phyloP scores from a whole-genome alignment of 2,113 vertebrate genomes.

The Calidris pugnax region DNA sequence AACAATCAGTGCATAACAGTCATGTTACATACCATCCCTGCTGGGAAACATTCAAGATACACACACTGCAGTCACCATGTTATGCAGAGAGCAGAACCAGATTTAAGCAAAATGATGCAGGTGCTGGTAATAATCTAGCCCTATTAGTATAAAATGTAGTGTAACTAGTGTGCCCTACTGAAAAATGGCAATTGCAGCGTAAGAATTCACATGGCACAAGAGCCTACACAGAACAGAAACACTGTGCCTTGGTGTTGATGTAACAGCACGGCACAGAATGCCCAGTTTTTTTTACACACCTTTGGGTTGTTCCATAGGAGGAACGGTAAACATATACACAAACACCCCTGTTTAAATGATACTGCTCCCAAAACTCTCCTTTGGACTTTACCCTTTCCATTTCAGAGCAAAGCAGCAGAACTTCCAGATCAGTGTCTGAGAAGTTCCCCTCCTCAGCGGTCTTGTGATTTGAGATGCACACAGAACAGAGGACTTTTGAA shows the following conservation, averaged over 20 bases:
- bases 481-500: conserved; percentile 36
- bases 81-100: background rate
- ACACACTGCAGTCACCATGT: rapidly evolving
- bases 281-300: background rate
- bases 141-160: background rate
- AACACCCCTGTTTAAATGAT: background rate
- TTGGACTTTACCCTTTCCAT: background rate
- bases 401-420: background rate
- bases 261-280: background rate
- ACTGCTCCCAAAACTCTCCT: background rate
- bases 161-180: background rate
- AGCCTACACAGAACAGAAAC: background rate
- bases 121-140: background rate
- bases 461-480: conserved; percentile 47
- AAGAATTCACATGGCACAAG: background rate
- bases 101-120: background rate
- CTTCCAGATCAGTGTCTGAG: background rate
- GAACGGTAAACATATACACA: background rate
- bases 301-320: background rate
- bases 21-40: background rate
- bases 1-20: background rate
- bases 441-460: background rate
- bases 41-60: background rate
- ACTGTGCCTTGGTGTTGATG: background rate
- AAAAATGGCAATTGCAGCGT: background rate